These are phyloP conservation scores for Trochalopteron elliotii DNA, from an alignment of 2,113 vertebrate species.

Conservation along the genomic window DNA sequence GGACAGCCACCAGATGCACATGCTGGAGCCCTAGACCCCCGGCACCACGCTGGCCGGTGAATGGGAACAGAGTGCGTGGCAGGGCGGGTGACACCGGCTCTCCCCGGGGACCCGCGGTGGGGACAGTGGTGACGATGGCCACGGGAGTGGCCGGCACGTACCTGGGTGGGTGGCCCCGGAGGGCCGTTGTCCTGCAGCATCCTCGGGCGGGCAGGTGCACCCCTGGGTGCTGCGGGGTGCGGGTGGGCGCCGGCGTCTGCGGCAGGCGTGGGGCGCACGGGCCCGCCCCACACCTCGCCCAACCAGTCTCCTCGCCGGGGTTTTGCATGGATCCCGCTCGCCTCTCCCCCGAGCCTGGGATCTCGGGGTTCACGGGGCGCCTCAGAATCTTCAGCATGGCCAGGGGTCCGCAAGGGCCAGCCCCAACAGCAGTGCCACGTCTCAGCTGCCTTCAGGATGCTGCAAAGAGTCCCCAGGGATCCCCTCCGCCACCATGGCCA, in stretches of 20 bases:
- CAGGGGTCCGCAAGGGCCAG: rapidly evolving
- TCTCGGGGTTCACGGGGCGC: not conserved
- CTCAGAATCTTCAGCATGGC: rapidly evolving
- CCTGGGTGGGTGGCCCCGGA: conserved; percentile 11
- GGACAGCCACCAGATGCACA: rapidly evolving
- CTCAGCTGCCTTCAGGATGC: rapidly evolving
- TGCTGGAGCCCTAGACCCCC: not conserved
- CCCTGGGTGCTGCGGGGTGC: conserved; percentile 23
- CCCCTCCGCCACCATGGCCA: rapidly evolving
- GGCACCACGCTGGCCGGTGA: not conserved
- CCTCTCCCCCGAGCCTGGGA: not conserved
- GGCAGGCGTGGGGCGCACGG: not conserved
- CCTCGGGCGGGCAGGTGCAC: not conserved
- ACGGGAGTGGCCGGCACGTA: not conserved
- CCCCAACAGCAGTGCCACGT: rapidly evolving
- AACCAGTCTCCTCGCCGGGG: conserved; percentile 42
- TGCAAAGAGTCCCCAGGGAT: rapidly evolving
- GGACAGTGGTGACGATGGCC: rapidly evolving
- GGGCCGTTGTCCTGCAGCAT: conserved; percentile 55
- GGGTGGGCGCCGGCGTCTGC: conserved; percentile 22
- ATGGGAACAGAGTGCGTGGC: not conserved
- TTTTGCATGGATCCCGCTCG: conserved; percentile 22
- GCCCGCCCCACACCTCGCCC: conserved; percentile 56
- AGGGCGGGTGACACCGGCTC: not conserved
- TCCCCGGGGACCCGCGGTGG: rapidly evolving